Conservation (phyloP, 2,888 invertebrate species). For the Lasioglossum villosulum region DNA sequence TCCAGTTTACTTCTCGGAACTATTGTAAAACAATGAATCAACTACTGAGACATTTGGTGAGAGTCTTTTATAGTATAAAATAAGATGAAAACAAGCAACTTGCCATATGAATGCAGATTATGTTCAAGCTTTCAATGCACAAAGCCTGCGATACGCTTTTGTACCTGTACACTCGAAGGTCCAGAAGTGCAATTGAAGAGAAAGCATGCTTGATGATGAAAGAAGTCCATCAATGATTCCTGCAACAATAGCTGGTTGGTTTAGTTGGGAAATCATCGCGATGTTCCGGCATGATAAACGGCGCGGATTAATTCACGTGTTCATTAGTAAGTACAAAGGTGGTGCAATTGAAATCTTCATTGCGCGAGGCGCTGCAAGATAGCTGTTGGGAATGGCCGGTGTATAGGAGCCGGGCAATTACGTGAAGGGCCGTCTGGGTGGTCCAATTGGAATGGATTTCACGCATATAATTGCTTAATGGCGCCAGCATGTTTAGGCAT, state of each 20-base stretch:
- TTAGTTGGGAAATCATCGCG: not conserved
- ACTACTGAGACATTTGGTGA: not conserved
- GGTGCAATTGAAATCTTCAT: slow-evolving; percentile 40
- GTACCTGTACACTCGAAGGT: not conserved
- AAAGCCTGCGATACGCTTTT: not conserved
- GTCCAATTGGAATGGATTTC: slow-evolving; percentile 64
- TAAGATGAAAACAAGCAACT: not conserved
- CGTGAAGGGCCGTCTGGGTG: slow-evolving; percentile 56
- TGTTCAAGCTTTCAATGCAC: not conserved
- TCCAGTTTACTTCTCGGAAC: too few relatives aligned
- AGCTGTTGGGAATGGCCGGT: slow-evolving; percentile 27
- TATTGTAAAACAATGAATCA: not conserved
- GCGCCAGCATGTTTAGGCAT: slow-evolving; percentile 64
- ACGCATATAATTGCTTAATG: slow-evolving; percentile 66
- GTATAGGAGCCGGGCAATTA: slow-evolving; percentile 54
- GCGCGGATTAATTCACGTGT: slow-evolving; percentile 10
- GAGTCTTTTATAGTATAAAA: not conserved
- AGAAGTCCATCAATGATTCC: not conserved
- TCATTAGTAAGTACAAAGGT: slow-evolving; percentile 18
- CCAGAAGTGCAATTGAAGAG: not conserved
- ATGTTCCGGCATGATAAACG: slow-evolving; percentile 7
- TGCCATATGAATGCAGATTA: not conserved
- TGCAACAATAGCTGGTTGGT: not conserved
- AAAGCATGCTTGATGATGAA: not conserved
- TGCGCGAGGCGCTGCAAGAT: slow-evolving; percentile 16